A percentile compares a stretch with the other conserved stretches of the same genome.
phyloP scores from a whole-genome alignment of 2,888 invertebrate genomes.

The Caenorhabditis parvicauda region DNA sequence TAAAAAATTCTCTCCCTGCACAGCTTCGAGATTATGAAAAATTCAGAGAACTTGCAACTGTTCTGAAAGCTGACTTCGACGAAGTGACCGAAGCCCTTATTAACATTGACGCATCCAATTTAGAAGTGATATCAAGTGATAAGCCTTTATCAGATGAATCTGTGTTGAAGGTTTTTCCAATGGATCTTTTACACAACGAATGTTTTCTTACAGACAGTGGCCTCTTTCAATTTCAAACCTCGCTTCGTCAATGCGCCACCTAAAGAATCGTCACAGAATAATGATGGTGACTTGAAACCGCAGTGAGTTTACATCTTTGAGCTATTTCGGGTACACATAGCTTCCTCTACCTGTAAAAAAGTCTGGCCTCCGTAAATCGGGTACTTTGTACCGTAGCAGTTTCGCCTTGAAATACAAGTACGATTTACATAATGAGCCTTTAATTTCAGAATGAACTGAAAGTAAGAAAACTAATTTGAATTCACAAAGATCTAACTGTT shows the following conservation, averaged over 20 bases:
- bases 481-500: no score
- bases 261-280: no score
- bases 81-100: constrained; percentile 36
- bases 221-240: constrained; percentile 35
- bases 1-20: no score
- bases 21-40: no score
- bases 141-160: constrained; percentile 27
- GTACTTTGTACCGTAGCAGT: no score
- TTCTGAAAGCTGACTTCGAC: constrained; percentile 30
- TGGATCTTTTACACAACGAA: background rate
- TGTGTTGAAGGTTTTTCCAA: constrained; percentile 22
- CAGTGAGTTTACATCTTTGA: constrained; percentile 28
- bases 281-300: constrained; percentile 29
- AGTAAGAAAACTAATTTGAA: no score
- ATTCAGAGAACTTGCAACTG: constrained; percentile 39
- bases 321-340: no score
- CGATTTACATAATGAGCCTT: no score
- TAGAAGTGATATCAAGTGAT: constrained; percentile 28
- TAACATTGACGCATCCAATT: constrained; percentile 30
- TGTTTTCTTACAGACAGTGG: constrained; percentile 24
- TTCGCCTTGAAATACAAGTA: no score
- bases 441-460: no score
- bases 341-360: no score
- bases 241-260: constrained; percentile 26
- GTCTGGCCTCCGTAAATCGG: no score